Evolutionary conservation across 2,797 vertebrate species (phyloP), one percentile per base, ranked within the genome.

Genomic region (Somateria mollissima): DNA sequence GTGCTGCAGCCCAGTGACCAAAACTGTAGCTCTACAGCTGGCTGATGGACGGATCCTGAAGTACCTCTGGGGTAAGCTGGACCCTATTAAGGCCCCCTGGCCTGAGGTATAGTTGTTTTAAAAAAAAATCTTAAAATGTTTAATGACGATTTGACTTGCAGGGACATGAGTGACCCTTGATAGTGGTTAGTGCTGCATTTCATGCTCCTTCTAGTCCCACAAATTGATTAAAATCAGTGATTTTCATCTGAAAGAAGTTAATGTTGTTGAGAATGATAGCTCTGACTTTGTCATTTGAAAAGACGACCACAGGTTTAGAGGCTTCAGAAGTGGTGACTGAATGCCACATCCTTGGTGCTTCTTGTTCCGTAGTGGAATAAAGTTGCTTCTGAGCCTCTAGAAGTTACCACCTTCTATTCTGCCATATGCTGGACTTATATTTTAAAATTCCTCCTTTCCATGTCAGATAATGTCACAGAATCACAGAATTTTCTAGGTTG

Each of bases 1-100:
- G 58, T 98, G 97, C 79, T 98, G 98, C 97, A 98, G 95, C 93
- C 96, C 97, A 27, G 97, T 97, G 92, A 98, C 98, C 27, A 98
- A 96, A 84, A 98, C 97, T 5, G 97, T 99, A 90, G 99, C 98
- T 28, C 80, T 99, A 21, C 99, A 99, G 96, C 97, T 99, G 95
- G 97, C 98, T 89, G 97, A 98, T 49, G 98, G 99, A 61, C 98
- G 94, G 87, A 97, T 99, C 84, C 96, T 98, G 84, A 99, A 98
- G 93, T 98, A 99, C 84, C 74, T 97, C 37, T 99, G 99, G 98
- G 98, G 99, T 99, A 90, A 98, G 90, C 57, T 61, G 64, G 8
- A 20, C 10, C 20, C 4, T 81, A 0, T 53, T 64, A n/a, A 64
- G 65, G 18, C 54, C 60, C 14, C 9, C 17, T 74, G 8, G 9